Evolutionary conservation across 2,113 vertebrate genomes (phyloP), one percentile per base, ranked within the genome.

Genomic region (Thunnus thynnus): DNA sequence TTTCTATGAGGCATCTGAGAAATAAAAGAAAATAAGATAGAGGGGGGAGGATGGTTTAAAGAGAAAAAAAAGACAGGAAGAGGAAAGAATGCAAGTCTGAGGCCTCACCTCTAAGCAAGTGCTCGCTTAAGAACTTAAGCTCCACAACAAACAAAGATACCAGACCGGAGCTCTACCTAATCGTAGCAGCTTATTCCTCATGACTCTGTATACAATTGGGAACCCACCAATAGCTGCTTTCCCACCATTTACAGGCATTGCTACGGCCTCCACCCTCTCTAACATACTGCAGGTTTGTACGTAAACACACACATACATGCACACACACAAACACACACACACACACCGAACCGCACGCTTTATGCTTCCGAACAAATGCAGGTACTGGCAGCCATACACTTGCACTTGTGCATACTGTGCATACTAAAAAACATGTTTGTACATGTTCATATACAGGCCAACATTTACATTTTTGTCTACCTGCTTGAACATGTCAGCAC

Each of bases 101-200:
- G 48, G 78, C 64, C 69, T 86, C 83, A 88, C 58, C 84, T 89
- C 70, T 57, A 22, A 79, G 78, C 82, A 82, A 30, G 61, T 17
- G 47, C 69, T 83, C 13, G 7, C 62, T 58, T 88, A 87, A 88
- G 80, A 87, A 82, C 72, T 78, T 84, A 90, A 92, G 81, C 89
- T 81, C 56, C 48, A 77, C 55, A 91, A 86, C 73, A 90, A 90
- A 92, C 75, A 92, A 55, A 85, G 76, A 79, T 72, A 86, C 36
- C 64, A 56, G 69, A 74, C 64, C 22, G 14, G 27, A 61, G 89
- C 76, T 82, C 66, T 58, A 32, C 74, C 80, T 88, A 86, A 89
- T 88, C 85, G 2, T 51, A 65, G 80, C 18, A 69, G 90, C 83
- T 89, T 87, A 88, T 86, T 85, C 46, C 41, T 58, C 72, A 61